Base-by-base conservation (phyloP, 1,140 invertebrate species). In the Drosophila tropicalis region DNA sequence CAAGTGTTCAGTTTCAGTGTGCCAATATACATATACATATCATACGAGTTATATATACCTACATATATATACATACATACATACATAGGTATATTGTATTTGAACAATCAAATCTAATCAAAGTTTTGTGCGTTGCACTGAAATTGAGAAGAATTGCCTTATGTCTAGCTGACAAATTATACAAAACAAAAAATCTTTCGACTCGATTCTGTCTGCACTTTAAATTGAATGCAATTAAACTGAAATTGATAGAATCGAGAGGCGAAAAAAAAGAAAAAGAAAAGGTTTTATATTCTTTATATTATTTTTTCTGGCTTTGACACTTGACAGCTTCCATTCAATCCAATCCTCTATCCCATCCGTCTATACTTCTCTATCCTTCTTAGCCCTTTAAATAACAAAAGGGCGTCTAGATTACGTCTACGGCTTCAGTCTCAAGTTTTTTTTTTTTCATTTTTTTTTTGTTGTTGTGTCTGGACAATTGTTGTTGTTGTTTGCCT, bases 221-320 rank as follows among this genome's bases (percentile, higher is more conserved):
- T 57, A 68, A 87, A 82, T 86, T 76, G 72, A 86, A 61, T 76
- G 83, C 82, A 86, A 86, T 86, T 76, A 76, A 81, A 76, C 67
- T 47, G 47, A 67, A 87, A 78, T 86, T 85, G 80, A 84, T 84
- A 63, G 61, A 71, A 32, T 17, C 9, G 55, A 34, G 3, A 57
- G 32, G 4, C 58, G 64, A 39, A 22, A 44, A 57, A 13, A 0
- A 39, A 12, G n/a, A n/a, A n/a, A 32, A 57, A 13, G 1, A 39
- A 12, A 12, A 36, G 34, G 34, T 0, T 29, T 29, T 29, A 5
- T 5, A 3, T 29, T 5, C 25, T 29, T 29, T 29, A 29, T 29
- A 29, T 29, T 10, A 3, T 36, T 36, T 69, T 56, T 56, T 40
- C 19, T 9, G 32, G 36, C 36, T 29, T 39, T 41, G 58, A 61